Evolutionary conservation across 2,888 invertebrate genomes (phyloP).

Genomic region (Synergus itoensis): DNA sequence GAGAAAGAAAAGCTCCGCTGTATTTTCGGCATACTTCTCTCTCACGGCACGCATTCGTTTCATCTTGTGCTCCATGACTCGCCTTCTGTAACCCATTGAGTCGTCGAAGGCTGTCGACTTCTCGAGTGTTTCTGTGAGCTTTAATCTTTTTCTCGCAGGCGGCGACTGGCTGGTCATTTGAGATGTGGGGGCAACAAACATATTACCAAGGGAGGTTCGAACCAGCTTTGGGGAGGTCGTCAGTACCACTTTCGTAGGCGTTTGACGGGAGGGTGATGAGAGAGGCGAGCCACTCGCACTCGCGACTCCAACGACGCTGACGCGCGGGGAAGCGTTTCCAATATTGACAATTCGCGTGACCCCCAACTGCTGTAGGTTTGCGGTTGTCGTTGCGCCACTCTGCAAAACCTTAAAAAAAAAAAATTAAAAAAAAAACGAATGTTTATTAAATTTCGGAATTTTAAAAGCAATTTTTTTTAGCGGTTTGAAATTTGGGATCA

Average conservation of each 20-base stretch:
- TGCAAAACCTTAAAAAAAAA: constrained; percentile 70
- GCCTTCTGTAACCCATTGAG: constrained; percentile 80
- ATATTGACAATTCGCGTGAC: constrained; percentile 80
- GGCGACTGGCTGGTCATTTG: constrained; percentile 69
- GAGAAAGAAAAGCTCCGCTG: constrained; percentile 92
- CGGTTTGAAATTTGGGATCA: constrained; percentile 67
- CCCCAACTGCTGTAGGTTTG: constrained; percentile 76
- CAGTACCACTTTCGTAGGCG: constrained; percentile 73
- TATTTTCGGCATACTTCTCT: constrained; percentile 88
- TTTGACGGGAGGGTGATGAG: constrained; percentile 71
- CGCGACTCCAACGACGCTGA: constrained; percentile 69
- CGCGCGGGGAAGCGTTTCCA: constrained; percentile 67
- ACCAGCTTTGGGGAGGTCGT: constrained; percentile 75
- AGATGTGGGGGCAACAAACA: constrained; percentile 74
- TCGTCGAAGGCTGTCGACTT: constrained; percentile 70
- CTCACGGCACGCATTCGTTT: constrained; percentile 84
- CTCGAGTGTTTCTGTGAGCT: constrained; percentile 75
- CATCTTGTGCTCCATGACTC: constrained; percentile 86
- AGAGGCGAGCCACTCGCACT: constrained; percentile 68
- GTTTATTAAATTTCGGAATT: neutral
- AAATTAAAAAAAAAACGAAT: constrained; percentile 34
- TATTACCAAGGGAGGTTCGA: constrained; percentile 72
- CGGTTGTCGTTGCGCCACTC: constrained; percentile 69
- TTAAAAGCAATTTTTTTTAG: neutral
- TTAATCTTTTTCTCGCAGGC: constrained; percentile 79